Evolutionary conservation across 2,888 invertebrate species (phyloP), one percentile per base, ranked within the genome.

Genomic region (Isoperla grammatica): DNA sequence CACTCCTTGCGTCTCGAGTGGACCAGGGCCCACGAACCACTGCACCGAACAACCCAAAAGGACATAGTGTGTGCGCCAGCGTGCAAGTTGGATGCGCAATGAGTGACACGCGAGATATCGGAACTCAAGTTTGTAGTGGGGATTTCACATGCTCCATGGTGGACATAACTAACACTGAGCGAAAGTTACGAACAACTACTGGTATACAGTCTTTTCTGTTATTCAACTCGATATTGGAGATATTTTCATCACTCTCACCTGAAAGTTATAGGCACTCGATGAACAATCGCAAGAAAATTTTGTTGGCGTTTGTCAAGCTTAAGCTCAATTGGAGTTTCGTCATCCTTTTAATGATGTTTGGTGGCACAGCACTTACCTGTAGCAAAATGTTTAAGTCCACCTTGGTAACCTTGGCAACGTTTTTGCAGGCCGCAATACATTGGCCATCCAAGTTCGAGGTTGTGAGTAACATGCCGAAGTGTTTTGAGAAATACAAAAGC

Each of bases 291-390:
- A 50, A 9, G 15, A 50, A 37, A 6, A 17, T 20, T 13, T 13
- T 50, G 12, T 23, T 50, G 2, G 15, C 35, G 11, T 35, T 22
- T 13, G 23, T 50, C 13, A 50, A 50, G 37, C 29, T 50, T 12
- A 50, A 50, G 23, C 37, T 50, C n/a, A 50, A 50, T 50, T 50
- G 12, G 13, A 50, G 50, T 20, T 50, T 50, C 17, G 13, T 13
- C 15, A 12, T 23, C 12, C 37, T 50, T 11, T 12, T 23, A 50
- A 37, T 50, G 11, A 2, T 50, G 13, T 50, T 50, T 50, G 29
- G 35, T 4, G 37, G 29, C 20, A 35, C 50, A n/a, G 13, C 22
- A 13, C 22, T 12, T 22, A 50, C 50, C 11, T 50, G 50, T 23
- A 35, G 35, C 50, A 50, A 23, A 15, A 15, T 13, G 5, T 50